These are phyloP conservation scores for Scomberomorus guttatus DNA, from an alignment of 2,797 vertebrate genomes.

Conservation along the genomic window DNA sequence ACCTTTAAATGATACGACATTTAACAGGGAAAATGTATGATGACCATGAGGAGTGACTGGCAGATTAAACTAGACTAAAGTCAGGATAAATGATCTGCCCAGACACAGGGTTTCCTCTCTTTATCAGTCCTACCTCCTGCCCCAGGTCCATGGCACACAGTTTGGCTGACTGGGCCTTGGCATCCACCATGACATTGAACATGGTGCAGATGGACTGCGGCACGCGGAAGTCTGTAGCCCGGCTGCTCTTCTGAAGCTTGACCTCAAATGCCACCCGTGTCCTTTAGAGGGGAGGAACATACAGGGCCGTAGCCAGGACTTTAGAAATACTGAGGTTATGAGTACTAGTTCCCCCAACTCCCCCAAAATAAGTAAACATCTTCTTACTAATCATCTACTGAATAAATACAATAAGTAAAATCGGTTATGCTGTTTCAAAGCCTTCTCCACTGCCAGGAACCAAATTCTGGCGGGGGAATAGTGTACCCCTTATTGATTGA, in stretches of 20 bases:
- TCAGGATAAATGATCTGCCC: not conserved
- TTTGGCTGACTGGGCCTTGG: constrained; percentile 98
- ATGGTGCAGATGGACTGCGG: constrained; percentile 99
- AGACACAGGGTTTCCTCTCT: not conserved
- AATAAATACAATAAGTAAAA: too few relatives aligned
- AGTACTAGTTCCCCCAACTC: not conserved
- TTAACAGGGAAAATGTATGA: not conserved
- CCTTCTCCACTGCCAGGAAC: not conserved
- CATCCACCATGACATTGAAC: constrained; percentile 99
- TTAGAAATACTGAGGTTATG: not conserved
- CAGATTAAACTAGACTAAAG: not conserved
- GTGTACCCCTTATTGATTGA: too few relatives aligned
- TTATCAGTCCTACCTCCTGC: constrained; percentile 89
- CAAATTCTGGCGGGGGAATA: too few relatives aligned
- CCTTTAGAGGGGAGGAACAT: constrained; percentile 79
- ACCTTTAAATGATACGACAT: not conserved
- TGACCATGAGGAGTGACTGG: not conserved
- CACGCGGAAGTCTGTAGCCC: constrained; percentile 98
- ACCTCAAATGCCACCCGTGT: constrained; percentile 97
- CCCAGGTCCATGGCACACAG: constrained; percentile 99
- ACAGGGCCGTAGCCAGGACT: not conserved
- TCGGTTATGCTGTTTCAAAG: not conserved
- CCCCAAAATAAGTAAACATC: not conserved
- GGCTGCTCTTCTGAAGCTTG: constrained; percentile 97
- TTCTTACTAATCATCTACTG: not conserved